Evolutionary conservation across 2,113 vertebrate genomes (phyloP), one percentile per base, ranked within the genome.

Genomic region (Perccottus glenii): DNA sequence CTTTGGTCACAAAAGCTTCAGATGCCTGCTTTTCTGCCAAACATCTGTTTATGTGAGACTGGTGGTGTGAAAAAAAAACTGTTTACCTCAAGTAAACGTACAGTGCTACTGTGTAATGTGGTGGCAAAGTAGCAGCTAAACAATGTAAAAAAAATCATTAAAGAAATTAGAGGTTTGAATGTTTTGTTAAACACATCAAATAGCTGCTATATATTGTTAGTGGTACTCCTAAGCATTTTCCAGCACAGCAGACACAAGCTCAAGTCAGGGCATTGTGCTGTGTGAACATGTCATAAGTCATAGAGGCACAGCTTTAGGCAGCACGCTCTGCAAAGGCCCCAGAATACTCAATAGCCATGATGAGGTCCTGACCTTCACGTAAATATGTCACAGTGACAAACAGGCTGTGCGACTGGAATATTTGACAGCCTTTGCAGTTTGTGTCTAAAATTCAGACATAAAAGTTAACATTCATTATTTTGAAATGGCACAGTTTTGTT

Each of bases 61-160:
- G 61, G 53, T 50, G 59, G 80, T 73, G 82, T 82, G 80, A 86
- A 89, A 81, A 85, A n/a, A 19, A 63, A 58, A 80, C 82, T 77
- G 77, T 88, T 88, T 82, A 78, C 73, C 64, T 86, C 64, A 4
- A 87, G 70, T 67, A 76, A 82, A 85, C 77, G 80, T 51, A 70
- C 33, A 42, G 35, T 40, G 55, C 55, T 53, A 11, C 12, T 12
- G 9, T 15, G 72, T 67, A 46, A 9, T 46, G 42, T 14, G 11
- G 14, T 7, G 15, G 9, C 12, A 6, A 38, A 27, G 19, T 52
- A 70, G 47, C 56, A 73, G 60, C 42, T 50, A 67, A 49, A 19
- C 44, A 12, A 10, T 46, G 19, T 15, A 53, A 8, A 50, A 59
- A 58, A 36, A 11, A 42, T 9, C 59, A 44, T 36, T 44, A 48